Conservation (phyloP, 2,797 vertebrate species). For the Nothura maculosa region DNA sequence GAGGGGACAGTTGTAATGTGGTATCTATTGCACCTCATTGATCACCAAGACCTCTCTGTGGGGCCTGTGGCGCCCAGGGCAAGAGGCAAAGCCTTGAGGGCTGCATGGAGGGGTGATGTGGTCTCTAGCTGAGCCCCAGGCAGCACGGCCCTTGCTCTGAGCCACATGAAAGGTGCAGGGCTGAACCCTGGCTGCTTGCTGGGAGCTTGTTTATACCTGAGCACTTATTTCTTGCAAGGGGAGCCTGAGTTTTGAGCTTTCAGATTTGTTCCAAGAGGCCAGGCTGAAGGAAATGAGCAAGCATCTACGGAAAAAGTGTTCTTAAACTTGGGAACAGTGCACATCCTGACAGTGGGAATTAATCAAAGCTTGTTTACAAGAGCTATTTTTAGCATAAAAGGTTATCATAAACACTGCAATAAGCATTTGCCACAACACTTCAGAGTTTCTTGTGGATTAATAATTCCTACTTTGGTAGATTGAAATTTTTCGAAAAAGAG, state of each 20-base stretch:
- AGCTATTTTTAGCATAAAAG: slow-evolving; percentile 85
- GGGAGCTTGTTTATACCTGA: slow-evolving; percentile 44
- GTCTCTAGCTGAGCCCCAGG: neutral
- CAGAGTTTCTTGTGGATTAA: slow-evolving; percentile 43
- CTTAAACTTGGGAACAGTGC: slow-evolving; percentile 75
- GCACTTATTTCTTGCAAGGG: slow-evolving; percentile 20
- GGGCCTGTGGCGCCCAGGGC: neutral
- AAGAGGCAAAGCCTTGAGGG: neutral
- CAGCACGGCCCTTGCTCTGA: neutral
- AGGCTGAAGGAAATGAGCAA: slow-evolving; percentile 80
- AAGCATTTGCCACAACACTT: slow-evolving; percentile 31
- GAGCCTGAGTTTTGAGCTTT: slow-evolving; percentile 43
- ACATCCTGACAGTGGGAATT: slow-evolving; percentile 85
- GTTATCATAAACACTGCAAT: slow-evolving; percentile 69
- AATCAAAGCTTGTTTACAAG: slow-evolving; percentile 85
- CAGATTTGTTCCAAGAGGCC: slow-evolving; percentile 54
- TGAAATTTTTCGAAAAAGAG: neutral
- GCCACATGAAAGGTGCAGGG: slow-evolving; percentile 18
- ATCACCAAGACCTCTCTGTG: neutral
- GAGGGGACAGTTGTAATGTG: neutral
- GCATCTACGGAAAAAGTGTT: slow-evolving; percentile 82
- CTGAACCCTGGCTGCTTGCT: slow-evolving; percentile 9
- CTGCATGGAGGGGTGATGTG: neutral
- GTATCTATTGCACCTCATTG: neutral
- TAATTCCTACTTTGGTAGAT: neutral